Evolutionary conservation across 2,113 vertebrate genomes (phyloP).

Genomic region (Mungos mungo): DNA sequence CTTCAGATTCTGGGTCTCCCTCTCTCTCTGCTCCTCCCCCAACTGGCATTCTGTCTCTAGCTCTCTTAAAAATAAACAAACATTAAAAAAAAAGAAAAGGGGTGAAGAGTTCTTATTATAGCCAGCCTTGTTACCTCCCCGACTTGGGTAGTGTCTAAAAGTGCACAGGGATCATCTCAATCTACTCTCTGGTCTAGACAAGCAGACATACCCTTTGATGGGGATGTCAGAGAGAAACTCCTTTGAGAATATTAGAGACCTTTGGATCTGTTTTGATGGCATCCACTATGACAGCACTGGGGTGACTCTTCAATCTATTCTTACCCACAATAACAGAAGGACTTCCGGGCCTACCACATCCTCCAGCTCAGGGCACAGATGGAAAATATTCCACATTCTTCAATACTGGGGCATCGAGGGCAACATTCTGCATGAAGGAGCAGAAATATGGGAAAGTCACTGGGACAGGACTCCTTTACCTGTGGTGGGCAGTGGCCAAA

Average conservation of each 20-base stretch:
- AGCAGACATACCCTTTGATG: background rate
- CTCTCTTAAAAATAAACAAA: too few species aligned
- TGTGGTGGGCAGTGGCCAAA: slow-evolving; percentile 43
- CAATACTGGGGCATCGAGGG: background rate
- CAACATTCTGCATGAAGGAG: slow-evolving; percentile 51
- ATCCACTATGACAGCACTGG: background rate
- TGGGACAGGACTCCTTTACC: slow-evolving; percentile 42
- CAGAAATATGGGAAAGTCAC: slow-evolving; percentile 50
- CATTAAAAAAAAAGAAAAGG: too few species aligned
- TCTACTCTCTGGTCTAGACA: background rate
- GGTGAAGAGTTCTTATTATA: background rate
- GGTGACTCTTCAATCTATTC: background rate
- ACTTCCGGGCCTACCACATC: background rate
- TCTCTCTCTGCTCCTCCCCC: too few species aligned
- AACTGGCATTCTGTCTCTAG: too few species aligned
- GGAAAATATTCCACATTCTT: slow-evolving; percentile 12
- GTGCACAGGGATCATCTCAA: background rate
- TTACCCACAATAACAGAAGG: background rate
- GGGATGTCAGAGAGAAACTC: background rate
- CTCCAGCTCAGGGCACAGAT: background rate
- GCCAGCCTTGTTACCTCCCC: background rate
- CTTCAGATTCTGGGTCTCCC: too few species aligned
- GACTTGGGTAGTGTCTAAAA: background rate
- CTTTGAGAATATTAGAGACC: background rate
- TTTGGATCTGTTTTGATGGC: background rate